Percentiles rank a stretch among this genome's conserved stretches.
phyloP scores from a whole-genome alignment of 1,140 invertebrate genomes.

The Trinorchestia longiramus region DNA sequence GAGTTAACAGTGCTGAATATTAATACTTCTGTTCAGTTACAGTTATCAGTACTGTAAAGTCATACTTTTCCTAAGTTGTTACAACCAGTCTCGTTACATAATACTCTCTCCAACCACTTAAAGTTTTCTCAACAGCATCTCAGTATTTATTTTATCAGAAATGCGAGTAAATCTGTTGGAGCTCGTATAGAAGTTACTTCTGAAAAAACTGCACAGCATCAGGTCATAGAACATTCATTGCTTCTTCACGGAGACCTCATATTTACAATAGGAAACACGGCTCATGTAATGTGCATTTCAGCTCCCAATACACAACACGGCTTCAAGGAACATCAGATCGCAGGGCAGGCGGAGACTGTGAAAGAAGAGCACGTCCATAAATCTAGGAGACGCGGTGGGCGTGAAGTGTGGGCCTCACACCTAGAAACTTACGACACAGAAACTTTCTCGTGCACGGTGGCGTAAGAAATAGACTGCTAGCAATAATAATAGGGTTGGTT shows the following conservation, averaged over 20 bases:
- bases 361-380: not conserved
- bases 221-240: not conserved
- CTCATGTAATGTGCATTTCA: not conserved
- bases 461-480: not conserved
- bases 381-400: not conserved
- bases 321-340: not conserved
- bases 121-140: no score
- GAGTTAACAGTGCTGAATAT: no score
- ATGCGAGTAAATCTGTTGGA: no score
- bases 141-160: no score
- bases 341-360: not conserved
- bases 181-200: no score
- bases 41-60: no score
- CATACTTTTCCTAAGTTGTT: no score
- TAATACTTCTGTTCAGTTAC: no score
- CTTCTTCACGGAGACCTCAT: not conserved
- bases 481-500: not conserved
- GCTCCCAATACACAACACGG: not conserved
- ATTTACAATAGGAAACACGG: no score
- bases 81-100: no score
- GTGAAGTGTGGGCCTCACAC: conserved; percentile 11
- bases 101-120: no score
- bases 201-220: not conserved
- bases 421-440: not conserved
- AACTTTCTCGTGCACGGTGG: not conserved